Conservation (phyloP, 1,140 invertebrate species). For the Oedothorax gibbosus region DNA sequence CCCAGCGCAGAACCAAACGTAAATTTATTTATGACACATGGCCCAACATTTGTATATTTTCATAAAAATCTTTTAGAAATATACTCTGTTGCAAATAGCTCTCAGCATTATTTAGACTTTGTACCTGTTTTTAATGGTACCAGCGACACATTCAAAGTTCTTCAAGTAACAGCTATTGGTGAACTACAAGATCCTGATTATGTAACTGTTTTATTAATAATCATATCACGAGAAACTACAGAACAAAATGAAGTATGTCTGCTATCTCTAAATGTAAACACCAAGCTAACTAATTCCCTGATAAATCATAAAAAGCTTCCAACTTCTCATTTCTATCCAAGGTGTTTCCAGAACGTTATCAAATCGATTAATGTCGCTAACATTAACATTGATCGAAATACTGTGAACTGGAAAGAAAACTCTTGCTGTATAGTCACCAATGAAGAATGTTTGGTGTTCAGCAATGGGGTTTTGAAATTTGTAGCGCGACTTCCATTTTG, state of each 20-base stretch:
- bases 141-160: not conserved
- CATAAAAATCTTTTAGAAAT: not conserved
- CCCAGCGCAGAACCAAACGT: not conserved
- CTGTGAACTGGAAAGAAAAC: slow-evolving; percentile 8
- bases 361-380: slow-evolving; percentile 3
- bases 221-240: not conserved
- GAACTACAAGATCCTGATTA: not conserved
- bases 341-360: not conserved
- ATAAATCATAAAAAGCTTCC: not conserved
- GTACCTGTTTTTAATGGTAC: not conserved
- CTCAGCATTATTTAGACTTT: not conserved
- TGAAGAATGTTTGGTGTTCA: not conserved
- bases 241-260: not conserved
- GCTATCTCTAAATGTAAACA: not conserved
- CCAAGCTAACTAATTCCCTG: not conserved
- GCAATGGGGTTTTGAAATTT: not conserved
- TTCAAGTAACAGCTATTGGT: slow-evolving; percentile 7
- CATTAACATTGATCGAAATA: not conserved
- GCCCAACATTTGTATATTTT: slow-evolving; percentile 7
- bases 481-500: not conserved
- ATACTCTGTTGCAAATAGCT: not conserved
- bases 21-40: slow-evolving; percentile 27
- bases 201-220: not conserved
- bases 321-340: not conserved
- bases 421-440: not conserved